phyloP scores from a whole-genome alignment of 2,888 invertebrate genomes.

The Euzophera pinguis region DNA sequence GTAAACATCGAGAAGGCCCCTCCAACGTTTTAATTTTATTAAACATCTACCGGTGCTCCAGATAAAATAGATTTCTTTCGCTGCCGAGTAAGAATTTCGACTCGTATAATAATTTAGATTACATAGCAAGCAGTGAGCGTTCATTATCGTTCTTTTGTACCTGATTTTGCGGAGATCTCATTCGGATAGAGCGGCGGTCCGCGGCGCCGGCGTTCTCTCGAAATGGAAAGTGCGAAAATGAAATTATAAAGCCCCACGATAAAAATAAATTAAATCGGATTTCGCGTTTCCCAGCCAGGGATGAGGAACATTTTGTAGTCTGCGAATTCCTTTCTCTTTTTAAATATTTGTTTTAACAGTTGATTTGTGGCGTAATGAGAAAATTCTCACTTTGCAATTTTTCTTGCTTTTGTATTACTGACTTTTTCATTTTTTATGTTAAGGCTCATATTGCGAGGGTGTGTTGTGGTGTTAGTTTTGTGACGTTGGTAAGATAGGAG shows the following conservation, averaged over 20 bases:
- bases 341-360: constrained; percentile 77
- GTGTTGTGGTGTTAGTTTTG: constrained; percentile 11
- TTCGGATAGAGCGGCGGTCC: constrained; percentile 77
- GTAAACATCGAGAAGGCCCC: constrained; percentile 63
- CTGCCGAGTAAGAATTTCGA: constrained; percentile 75
- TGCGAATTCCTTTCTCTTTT: constrained; percentile 73
- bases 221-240: constrained; percentile 81
- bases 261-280: constrained; percentile 81
- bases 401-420: constrained; percentile 44
- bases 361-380: constrained; percentile 77
- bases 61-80: constrained; percentile 78
- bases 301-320: constrained; percentile 72
- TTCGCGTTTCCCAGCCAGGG: constrained; percentile 73
- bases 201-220: constrained; percentile 71
- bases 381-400: constrained; percentile 69
- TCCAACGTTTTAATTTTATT: constrained; percentile 76
- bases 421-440: constrained; percentile 33
- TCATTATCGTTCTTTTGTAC: constrained; percentile 80
- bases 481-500: neutral
- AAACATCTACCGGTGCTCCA: constrained; percentile 67
- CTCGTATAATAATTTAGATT: constrained; percentile 80
- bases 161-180: constrained; percentile 78
- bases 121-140: constrained; percentile 78
- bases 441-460: neutral
- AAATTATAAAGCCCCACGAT: constrained; percentile 79